A percentile compares a stretch with the other conserved stretches of the same genome.
These are phyloP conservation scores for Platynereis dumerilii DNA, from an alignment of 2,888 invertebrate species.

Conservation along the genomic window DNA sequence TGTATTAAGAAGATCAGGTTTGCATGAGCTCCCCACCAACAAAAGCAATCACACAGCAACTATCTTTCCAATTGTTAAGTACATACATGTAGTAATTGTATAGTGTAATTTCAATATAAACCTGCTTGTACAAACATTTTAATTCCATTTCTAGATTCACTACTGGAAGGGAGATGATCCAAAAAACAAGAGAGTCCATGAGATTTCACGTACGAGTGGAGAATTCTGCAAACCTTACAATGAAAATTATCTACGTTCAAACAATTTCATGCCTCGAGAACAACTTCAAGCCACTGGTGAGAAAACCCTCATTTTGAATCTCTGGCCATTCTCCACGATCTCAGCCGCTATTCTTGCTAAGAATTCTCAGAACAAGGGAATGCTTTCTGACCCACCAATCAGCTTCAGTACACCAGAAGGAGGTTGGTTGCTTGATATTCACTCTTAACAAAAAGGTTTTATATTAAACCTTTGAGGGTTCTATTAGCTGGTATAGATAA, in stretches of 20 bases:
- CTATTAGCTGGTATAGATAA: too few relatives aligned
- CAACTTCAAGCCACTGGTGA: constrained; percentile 8
- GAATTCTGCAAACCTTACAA: neutral
- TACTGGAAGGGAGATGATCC: constrained; percentile 29
- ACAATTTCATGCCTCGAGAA: neutral
- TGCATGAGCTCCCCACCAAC: too few relatives aligned
- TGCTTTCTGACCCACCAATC: constrained; percentile 67
- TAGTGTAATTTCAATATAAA: too few relatives aligned
- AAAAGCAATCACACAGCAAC: too few relatives aligned
- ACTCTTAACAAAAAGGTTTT: too few relatives aligned
- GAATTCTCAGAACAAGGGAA: constrained; percentile 25
- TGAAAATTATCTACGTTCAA: neutral
- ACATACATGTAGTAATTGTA: too few relatives aligned
- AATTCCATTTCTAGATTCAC: constrained; percentile 7
- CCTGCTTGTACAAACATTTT: neutral
- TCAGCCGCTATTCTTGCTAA: constrained; percentile 75
- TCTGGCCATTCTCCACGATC: constrained; percentile 69
- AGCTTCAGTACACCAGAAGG: constrained; percentile 61
- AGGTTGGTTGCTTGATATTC: constrained; percentile 41
- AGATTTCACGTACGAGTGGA: neutral
- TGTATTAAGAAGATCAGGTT: too few relatives aligned
- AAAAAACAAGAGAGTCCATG: constrained; percentile 10
- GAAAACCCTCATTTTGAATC: constrained; percentile 36
- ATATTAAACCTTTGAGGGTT: too few relatives aligned
- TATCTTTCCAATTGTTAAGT: too few relatives aligned